Evolutionary conservation across 2,888 invertebrate species (phyloP).

Genomic region (Diploptera punctata): DNA sequence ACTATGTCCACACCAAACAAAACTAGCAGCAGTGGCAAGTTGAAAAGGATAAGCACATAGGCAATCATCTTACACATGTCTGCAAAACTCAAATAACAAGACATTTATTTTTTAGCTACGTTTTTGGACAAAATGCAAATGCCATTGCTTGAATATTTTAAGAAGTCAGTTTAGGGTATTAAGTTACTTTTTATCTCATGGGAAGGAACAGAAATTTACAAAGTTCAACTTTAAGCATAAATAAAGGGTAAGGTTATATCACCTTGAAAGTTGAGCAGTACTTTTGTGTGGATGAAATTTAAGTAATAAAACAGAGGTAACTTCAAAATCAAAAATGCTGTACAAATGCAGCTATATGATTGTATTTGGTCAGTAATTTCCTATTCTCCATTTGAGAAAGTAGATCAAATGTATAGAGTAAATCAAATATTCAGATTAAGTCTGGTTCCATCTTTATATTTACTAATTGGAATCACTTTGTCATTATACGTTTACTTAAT

Average conservation of each 20-base stretch:
- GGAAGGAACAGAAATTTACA: too few species aligned
- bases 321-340: neutral
- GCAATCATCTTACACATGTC: slow-evolving; percentile 21
- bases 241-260: too few species aligned
- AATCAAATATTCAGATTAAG: slow-evolving; percentile 26
- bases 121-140: slow-evolving; percentile 2
- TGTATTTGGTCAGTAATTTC: slow-evolving; percentile 4
- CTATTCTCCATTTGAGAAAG: neutral
- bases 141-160: neutral
- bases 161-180: neutral
- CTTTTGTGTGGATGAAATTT: too few species aligned
- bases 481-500: neutral
- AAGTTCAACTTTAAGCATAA: too few species aligned
- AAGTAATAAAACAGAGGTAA: neutral
- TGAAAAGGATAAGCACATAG: neutral
- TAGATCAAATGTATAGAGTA: slow-evolving; percentile 20
- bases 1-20: slow-evolving; percentile 25
- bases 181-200: neutral
- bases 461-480: slow-evolving; percentile 13
- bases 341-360: neutral
- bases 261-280: too few species aligned
- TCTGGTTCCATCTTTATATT: slow-evolving; percentile 27
- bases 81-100: neutral
- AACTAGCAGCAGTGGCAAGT: slow-evolving; percentile 22
- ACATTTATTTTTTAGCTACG: neutral